Conservation (phyloP, 2,797 vertebrate species). For the Pelobates cultripes region DNA sequence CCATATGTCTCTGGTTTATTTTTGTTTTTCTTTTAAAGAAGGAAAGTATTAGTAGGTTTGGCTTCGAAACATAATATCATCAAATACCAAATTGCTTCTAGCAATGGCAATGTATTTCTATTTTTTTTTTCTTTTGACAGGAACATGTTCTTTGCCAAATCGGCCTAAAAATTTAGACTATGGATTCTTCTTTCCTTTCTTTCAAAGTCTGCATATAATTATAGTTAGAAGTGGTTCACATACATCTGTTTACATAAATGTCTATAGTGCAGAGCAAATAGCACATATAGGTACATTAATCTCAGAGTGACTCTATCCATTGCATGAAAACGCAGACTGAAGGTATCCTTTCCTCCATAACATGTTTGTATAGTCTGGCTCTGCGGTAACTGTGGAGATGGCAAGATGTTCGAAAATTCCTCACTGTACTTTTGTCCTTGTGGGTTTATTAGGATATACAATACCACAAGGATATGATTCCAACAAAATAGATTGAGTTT, state of each 20-base stretch:
- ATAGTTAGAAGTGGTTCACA: slow-evolving; percentile 9
- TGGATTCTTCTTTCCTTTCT: not conserved
- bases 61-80: slow-evolving; percentile 29
- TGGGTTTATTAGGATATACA: slow-evolving; percentile 51
- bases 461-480: slow-evolving; percentile 37
- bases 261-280: slow-evolving; percentile 33
- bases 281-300: slow-evolving; percentile 35
- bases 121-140: slow-evolving; percentile 8
- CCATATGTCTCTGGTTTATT: slow-evolving; percentile 45
- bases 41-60: slow-evolving; percentile 27
- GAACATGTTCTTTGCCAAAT: slow-evolving; percentile 24
- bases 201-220: slow-evolving; percentile 9
- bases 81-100: slow-evolving; percentile 21
- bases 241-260: slow-evolving; percentile 11
- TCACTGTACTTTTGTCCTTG: slow-evolving; percentile 29
- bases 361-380: slow-evolving; percentile 43
- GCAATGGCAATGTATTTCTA: slow-evolving; percentile 10
- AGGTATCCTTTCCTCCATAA: slow-evolving; percentile 19
- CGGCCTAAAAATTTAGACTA: not conserved
- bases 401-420: slow-evolving; percentile 44
- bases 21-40: slow-evolving; percentile 28
- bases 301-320: not conserved
- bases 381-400: slow-evolving; percentile 48
- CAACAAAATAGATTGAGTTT: slow-evolving; percentile 38
- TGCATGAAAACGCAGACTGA: slow-evolving; percentile 19